These are phyloP conservation scores for Nothobranchius furzeri DNA, from an alignment of 2,113 vertebrate genomes.

Conservation along the genomic window DNA sequence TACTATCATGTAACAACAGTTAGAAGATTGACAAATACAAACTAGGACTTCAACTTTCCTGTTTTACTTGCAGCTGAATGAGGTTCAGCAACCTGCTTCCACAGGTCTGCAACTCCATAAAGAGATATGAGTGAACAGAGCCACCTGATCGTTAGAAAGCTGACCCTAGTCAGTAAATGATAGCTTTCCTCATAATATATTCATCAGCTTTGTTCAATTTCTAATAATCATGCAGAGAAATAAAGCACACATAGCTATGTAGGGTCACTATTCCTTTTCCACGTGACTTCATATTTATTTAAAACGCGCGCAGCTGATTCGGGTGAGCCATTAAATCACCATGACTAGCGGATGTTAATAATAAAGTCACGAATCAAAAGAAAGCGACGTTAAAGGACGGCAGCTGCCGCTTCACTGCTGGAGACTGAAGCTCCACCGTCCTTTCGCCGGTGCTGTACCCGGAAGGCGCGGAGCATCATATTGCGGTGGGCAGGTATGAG, in stretches of 20 bases:
- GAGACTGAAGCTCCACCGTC: conserved; percentile 40
- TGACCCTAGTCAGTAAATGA: conserved; percentile 38
- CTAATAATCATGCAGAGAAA: neutral
- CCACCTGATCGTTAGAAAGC: conserved; percentile 50
- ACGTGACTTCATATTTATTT: neutral
- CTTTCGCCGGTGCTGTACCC: conserved; percentile 46
- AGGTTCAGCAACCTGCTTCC: too few relatives aligned
- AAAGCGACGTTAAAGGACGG: neutral
- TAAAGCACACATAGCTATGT: neutral
- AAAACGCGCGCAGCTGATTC: neutral
- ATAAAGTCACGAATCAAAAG: neutral
- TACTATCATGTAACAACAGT: neutral
- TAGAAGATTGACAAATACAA: too few relatives aligned
- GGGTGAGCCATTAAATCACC: neutral
- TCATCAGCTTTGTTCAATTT: conserved; percentile 16
- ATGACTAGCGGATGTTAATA: neutral
- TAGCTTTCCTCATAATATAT: conserved; percentile 53
- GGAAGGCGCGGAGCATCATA: conserved; percentile 68
- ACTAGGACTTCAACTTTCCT: too few relatives aligned
- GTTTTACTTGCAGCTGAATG: too few relatives aligned
- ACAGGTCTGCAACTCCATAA: conserved; percentile 5
- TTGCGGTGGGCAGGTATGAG: conserved; percentile 54
- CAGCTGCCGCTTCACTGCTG: neutral
- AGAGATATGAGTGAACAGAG: conserved; percentile 21
- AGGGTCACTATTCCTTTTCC: conserved; percentile 1